Base-by-base conservation (phyloP, 1,140 invertebrate genomes). In the Aphidius gifuensis region DNA sequence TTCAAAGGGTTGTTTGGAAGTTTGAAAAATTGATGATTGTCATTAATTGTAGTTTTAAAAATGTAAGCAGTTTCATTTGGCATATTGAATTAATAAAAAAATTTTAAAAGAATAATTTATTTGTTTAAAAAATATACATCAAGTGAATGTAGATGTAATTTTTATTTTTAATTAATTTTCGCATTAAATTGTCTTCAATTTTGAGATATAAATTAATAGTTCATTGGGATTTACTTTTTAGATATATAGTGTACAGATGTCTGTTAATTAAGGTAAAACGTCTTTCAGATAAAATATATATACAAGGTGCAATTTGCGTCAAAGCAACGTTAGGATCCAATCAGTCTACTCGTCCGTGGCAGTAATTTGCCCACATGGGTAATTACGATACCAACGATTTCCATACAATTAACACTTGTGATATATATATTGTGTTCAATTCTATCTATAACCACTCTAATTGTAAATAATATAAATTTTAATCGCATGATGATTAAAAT, bases 371-470 rank as follows among this genome's bases (percentile, higher is more conserved):
- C 23, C 48, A n/a, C 32, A 38, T 9, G n/a, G 48, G 38, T 60
- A 60, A 60, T 60, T 60, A 60, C 55, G 21, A 60, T 42, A 40
- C 48, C 38, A 39, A 38, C 39, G 40, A 50, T 60, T 53, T 60
- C 58, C 40, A 60, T 21, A 9, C 48, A 60, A 60, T 60, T 60
- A 51, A 38, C 39, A 16, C 16, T 16, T 16, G 16, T 54, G 9
- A 6, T n/a, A 6, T 54, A 16, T n/a, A n/a, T n/a, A 38, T n/a
- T n/a, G 5, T 54, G 16, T 16, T 16, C 16, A 16, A 9, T 11
- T 39, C 9, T 16, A 38, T 23, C 11, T 9, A 51, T 51, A 51
- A 32, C 3, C 23, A 23, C 49, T 32, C 5, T 9, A 9, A 6
- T 51, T 9, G 7, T 16, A 16, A 16, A 16, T 16, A 16, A 16